Evolutionary conservation across 2,888 invertebrate species (phyloP), one percentile per base, ranked within the genome.

Genomic region (Euplexia lucipara): DNA sequence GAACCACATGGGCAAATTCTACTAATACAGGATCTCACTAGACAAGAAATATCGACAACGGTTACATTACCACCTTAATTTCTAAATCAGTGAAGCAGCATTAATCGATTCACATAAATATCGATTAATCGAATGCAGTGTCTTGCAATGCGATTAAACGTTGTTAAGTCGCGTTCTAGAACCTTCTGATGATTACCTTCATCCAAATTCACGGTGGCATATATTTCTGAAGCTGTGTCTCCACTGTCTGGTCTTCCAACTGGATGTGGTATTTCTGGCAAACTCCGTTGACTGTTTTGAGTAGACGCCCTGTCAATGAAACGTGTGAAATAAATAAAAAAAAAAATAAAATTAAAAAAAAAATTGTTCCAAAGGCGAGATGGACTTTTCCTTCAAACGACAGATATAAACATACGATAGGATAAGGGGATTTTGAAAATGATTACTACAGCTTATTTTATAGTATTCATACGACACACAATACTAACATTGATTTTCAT

Each of bases 141-240:
- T 49, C 18, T 49, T 44, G 68, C 44, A 62, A 60, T 56, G 47
- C 16, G 52, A 54, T 51, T 39, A 56, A 32, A 37, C 42, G n/a
- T 5, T 16, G 47, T 52, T 56, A 44, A 54, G 49, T 66, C 16
- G 42, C 42, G 52, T 59, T 53, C 51, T 39, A 69, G 42, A 48
- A 62, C 22, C 14, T 48, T 70, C 16, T 10, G 22, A 45, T 20
- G 12, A 12, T 56, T 90, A 95, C 95, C 93, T 88, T 92, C 92
- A 83, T 94, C 93, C 70, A 95, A 86, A 79, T 97, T 97, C 16
- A 98, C 98, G 7, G 98, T 98, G 39, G 98, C 98, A 88, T 98
- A 98, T 70, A 98, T 96, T 87, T 98, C 98, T 0, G 98, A 98
- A 9, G 97, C 97, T 51, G 97, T 98, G 90, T 98, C 98, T 3